Percentiles rank a stretch among this genome's conserved stretches.
phyloP scores from a whole-genome alignment of 1,140 invertebrate genomes.

The Apocrypta bakeri region DNA sequence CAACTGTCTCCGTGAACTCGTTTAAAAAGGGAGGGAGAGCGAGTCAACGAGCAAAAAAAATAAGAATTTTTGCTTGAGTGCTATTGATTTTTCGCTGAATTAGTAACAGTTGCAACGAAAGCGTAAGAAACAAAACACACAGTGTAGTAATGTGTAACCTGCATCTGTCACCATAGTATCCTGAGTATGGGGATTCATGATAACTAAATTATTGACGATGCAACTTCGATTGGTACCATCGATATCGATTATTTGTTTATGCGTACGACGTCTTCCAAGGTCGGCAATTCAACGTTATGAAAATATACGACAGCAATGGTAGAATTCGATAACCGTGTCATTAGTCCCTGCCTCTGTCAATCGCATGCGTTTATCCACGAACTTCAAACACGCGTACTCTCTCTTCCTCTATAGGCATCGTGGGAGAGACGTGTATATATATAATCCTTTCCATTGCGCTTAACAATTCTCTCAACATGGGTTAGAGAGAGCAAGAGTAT shows the following conservation, averaged over 20 bases:
- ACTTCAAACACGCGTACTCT: background rate
- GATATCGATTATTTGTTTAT: no score
- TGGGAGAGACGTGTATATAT: no score
- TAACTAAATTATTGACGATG: background rate
- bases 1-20: background rate
- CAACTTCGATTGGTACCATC: background rate
- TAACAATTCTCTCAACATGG: no score
- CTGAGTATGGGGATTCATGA: background rate
- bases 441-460: no score
- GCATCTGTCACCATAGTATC: background rate
- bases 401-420: background rate
- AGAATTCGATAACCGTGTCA: conserved; percentile 26
- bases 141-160: background rate
- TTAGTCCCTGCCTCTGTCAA: background rate
- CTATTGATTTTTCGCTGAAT: conserved; percentile 44
- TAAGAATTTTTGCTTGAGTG: conserved; percentile 29
- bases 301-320: no score
- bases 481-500: no score
- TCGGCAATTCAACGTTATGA: no score
- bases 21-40: background rate
- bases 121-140: background rate
- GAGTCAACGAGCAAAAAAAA: conserved; percentile 14
- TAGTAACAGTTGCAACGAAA: background rate
- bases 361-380: background rate
- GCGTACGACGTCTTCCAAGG: no score